phyloP scores from a whole-genome alignment of 1,140 invertebrate genomes.

The Eurytemora carolleeae region DNA sequence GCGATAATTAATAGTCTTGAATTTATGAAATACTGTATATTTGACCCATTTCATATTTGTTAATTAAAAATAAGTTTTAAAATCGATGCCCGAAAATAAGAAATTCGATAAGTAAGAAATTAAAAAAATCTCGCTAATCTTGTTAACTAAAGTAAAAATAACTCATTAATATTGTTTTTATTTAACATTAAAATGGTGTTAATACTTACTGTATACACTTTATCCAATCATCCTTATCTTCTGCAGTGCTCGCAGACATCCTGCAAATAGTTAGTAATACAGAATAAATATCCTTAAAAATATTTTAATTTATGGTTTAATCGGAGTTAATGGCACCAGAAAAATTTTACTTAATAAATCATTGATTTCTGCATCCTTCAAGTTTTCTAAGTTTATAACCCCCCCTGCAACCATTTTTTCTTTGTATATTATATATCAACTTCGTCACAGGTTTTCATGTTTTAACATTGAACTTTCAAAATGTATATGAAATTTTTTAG shows the following conservation, averaged over 20 bases:
- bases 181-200: neutral
- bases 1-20: too few relatives aligned
- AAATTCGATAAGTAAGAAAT: too few relatives aligned
- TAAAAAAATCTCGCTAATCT: too few relatives aligned
- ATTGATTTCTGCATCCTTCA: neutral
- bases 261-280: conserved; percentile 26
- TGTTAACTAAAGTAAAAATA: too few relatives aligned
- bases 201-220: conserved; percentile 48
- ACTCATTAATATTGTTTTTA: too few relatives aligned
- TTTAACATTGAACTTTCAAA: too few relatives aligned
- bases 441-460: too few relatives aligned
- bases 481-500: too few relatives aligned
- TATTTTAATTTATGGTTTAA: too few relatives aligned
- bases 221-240: conserved; percentile 95
- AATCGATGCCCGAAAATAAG: too few relatives aligned
- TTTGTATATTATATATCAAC: neutral
- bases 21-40: neutral
- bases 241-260: conserved; percentile 83
- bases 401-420: neutral
- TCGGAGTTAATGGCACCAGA: too few relatives aligned
- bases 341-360: neutral
- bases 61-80: neutral
- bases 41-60: neutral
- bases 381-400: too few relatives aligned
- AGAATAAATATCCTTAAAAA: neutral